Conservation (phyloP, 2,888 invertebrate species). For the Morpho deidamia region DNA sequence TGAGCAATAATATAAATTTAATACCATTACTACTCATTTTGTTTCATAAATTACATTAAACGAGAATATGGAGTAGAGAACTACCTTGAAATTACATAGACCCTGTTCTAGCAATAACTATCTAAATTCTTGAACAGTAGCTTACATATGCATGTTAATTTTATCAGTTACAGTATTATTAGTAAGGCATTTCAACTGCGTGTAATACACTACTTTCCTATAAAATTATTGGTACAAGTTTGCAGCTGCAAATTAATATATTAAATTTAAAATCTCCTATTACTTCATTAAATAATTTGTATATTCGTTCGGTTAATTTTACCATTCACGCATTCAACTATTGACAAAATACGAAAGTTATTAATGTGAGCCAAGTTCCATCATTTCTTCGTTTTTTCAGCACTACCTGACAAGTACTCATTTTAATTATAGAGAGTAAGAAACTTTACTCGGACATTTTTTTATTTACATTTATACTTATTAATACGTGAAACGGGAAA, state of each 20-base stretch:
- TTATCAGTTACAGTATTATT: conserved; percentile 21
- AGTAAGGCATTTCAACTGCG: conserved; percentile 21
- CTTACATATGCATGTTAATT: conserved; percentile 32
- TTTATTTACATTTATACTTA: too few relatives aligned
- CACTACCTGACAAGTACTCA: too few relatives aligned
- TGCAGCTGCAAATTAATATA: neutral
- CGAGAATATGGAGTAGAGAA: conserved; percentile 11
- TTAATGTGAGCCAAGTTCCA: too few relatives aligned
- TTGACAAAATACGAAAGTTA: too few relatives aligned
- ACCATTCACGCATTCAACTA: too few relatives aligned
- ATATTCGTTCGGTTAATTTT: too few relatives aligned
- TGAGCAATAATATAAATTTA: conserved; percentile 42
- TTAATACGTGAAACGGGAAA: too few relatives aligned
- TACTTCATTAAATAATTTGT: neutral
- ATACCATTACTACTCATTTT: conserved; percentile 5
- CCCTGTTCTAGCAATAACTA: conserved; percentile 32
- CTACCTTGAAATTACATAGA: conserved; percentile 25
- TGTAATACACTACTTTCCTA: conserved; percentile 6
- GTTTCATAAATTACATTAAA: conserved; percentile 11
- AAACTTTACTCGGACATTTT: too few relatives aligned
- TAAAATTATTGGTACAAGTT: conserved; percentile 11
- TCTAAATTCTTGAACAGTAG: conserved; percentile 23
- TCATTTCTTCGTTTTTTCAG: too few relatives aligned
- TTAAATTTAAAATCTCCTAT: neutral
- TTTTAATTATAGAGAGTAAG: too few relatives aligned